Conservation (phyloP, 2,797 vertebrate genomes). For the Tarsius wallacei region DNA sequence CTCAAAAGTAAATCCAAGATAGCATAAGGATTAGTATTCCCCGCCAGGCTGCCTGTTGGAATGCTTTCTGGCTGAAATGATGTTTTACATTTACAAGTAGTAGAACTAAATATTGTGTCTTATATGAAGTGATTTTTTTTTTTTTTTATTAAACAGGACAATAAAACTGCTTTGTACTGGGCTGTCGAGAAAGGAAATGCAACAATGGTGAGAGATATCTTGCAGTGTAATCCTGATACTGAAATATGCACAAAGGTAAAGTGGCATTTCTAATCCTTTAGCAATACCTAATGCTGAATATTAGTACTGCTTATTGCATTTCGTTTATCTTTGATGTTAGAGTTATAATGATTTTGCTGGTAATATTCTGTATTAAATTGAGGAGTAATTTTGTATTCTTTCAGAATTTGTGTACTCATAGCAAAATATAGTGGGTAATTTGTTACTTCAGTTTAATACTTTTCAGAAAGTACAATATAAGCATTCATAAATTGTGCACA, state of each 20-base stretch:
- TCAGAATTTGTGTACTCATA: not conserved
- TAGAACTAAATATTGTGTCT: not conserved
- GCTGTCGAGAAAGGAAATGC: constrained; percentile 99
- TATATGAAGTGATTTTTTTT: not conserved
- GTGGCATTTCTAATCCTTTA: rapidly evolving
- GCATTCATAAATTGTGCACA: not conserved
- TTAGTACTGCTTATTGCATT: no score
- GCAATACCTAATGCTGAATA: no score
- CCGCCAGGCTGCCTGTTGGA: not conserved
- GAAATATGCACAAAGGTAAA: constrained; percentile 98
- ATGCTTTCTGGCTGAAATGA: not conserved
- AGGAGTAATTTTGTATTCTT: not conserved
- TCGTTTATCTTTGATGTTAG: not conserved
- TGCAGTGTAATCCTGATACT: constrained; percentile 98
- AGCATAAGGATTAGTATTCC: not conserved
- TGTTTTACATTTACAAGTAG: not conserved
- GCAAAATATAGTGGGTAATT: not conserved
- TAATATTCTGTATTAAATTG: rapidly evolving
- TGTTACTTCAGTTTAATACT: not conserved
- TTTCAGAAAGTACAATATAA: not conserved
- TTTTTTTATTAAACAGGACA: constrained; percentile 92
- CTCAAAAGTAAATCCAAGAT: constrained; percentile 28
- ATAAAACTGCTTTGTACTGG: constrained; percentile 98
- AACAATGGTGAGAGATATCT: constrained; percentile 97
- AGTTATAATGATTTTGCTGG: not conserved